Conservation (phyloP, 2,888 invertebrate genomes). For the Nebria brevicollis region DNA sequence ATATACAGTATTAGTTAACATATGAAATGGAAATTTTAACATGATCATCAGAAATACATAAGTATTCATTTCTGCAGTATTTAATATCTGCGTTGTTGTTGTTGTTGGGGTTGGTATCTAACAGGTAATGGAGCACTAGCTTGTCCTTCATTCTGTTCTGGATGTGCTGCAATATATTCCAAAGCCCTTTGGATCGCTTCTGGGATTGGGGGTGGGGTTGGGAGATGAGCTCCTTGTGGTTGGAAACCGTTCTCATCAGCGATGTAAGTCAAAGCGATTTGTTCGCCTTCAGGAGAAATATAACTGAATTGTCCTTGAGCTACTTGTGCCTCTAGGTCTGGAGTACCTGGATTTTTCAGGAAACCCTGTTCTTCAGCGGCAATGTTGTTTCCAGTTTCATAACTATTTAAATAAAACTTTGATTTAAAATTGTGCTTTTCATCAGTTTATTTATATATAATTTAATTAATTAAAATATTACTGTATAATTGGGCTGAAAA, state of each 20-base stretch:
- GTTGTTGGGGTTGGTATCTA: conserved; percentile 46
- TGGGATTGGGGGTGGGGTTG: conserved; percentile 83
- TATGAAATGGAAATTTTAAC: conserved; percentile 6
- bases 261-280: conserved; percentile 71
- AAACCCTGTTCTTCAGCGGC: conserved; percentile 76
- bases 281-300: conserved; percentile 74
- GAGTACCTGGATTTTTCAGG: conserved; percentile 74
- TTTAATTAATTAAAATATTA: neutral
- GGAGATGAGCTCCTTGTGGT: conserved; percentile 78
- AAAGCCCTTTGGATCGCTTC: conserved; percentile 76
- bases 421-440: no score
- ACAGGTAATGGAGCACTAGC: conserved; percentile 48
- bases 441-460: neutral
- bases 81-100: conserved; percentile 42
- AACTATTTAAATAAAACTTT: conserved; percentile 62
- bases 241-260: conserved; percentile 79
- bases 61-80: neutral
- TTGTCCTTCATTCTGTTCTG: conserved; percentile 58
- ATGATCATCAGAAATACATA: neutral
- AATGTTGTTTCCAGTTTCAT: conserved; percentile 81
- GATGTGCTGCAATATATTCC: conserved; percentile 70
- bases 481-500: neutral
- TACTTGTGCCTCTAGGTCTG: conserved; percentile 73
- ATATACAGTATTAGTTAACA: neutral
- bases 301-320: conserved; percentile 76